Base-by-base conservation (phyloP, 2,797 vertebrate genomes). In the Garrulus glandarius region DNA sequence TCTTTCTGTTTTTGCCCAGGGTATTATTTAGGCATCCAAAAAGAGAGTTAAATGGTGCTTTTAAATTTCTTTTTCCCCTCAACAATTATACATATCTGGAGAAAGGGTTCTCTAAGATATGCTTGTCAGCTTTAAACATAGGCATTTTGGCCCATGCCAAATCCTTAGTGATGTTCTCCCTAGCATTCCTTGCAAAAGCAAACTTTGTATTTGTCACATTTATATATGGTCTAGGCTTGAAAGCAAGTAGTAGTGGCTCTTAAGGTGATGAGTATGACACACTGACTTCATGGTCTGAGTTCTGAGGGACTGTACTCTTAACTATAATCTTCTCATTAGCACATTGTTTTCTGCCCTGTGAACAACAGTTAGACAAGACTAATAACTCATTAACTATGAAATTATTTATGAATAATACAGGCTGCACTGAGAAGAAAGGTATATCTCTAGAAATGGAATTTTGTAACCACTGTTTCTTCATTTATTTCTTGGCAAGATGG, bases 41-140 rank as follows among this genome's bases (percentile, higher is more conserved):
- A 84, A 76, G 53, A 36, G 46, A 1, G 4, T 9, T 53, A 64
- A 65, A 56, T 15, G 6, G 13, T 64, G 9, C 2, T 20, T 20
- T 34, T 32, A 39, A 39, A 39, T 3, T 41, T 3, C 15, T 26
- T 37, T 18, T 27, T 1, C 0, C 4, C 3, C 15, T 6, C 4
- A 8, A 16, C 47, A 83, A 50, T 26, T 30, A 78, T 3, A 75
- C 6, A 21, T 7, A 71, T 32, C 24, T 84, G 13, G 4, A 78
- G 32, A 81, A 77, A 74, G 5, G 2, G 11, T 36, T 8, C 15
- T 41, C 34, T 52, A 24, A 65, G 24, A 34, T 3, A 49, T 3
- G 2, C 18, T 18, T 19, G 46, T 39, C 12, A 68, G 6, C 29
- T 32, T 71, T 30, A 86, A 77, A 64, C 15, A 46, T 1, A 34